Evolutionary conservation across 2,113 vertebrate genomes (phyloP).

Genomic region (Pyxicephalus adspersus): DNA sequence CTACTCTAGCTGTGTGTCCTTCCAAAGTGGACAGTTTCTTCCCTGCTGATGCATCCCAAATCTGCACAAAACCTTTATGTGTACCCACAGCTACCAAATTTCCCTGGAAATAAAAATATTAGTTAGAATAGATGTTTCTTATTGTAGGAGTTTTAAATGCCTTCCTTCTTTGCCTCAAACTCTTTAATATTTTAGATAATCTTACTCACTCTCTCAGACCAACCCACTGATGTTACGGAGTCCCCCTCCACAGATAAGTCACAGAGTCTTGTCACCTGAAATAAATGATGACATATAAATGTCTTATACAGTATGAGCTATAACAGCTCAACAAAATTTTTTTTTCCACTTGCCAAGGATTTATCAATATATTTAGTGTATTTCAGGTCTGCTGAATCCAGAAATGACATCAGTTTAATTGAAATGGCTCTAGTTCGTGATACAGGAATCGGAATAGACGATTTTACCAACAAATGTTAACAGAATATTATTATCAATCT

Average conservation of each 20-base stretch:
- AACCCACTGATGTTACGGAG: slow-evolving; percentile 95
- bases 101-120: slow-evolving; percentile 74
- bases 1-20: slow-evolving; percentile 94
- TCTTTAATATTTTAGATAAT: background rate
- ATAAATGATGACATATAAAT: background rate
- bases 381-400: no score
- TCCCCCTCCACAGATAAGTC: slow-evolving; percentile 97
- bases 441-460: no score
- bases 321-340: no score
- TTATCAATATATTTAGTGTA: no score
- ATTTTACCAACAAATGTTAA: no score
- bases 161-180: background rate
- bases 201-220: slow-evolving; percentile 92
- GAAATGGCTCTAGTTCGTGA: no score
- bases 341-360: no score
- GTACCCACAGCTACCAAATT: slow-evolving; percentile 96
- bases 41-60: slow-evolving; percentile 96
- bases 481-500: no score
- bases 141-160: background rate
- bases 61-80: slow-evolving; percentile 97
- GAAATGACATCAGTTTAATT: no score
- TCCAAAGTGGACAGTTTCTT: slow-evolving; percentile 94
- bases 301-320: no score
- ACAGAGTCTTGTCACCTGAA: slow-evolving; percentile 92
- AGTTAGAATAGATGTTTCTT: background rate